Evolutionary conservation across 2,888 invertebrate species (phyloP).

Genomic region (Dynastes hyllus): DNA sequence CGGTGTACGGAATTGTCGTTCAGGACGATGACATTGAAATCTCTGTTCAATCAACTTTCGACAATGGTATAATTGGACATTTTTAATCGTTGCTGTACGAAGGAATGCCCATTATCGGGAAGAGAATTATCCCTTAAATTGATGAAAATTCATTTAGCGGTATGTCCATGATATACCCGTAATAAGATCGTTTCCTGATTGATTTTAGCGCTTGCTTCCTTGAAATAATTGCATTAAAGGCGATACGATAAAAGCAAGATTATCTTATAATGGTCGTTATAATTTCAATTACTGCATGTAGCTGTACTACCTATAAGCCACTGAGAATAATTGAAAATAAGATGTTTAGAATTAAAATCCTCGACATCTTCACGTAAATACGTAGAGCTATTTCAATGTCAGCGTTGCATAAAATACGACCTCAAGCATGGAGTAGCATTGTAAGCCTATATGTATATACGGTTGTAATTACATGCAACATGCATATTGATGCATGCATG

Average conservation of each 20-base stretch:
- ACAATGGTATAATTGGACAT: constrained; percentile 31
- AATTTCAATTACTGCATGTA: too few species aligned
- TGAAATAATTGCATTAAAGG: too few species aligned
- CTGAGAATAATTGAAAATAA: too few species aligned
- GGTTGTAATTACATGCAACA: background rate
- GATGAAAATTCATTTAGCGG: constrained; percentile 12
- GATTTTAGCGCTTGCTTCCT: background rate
- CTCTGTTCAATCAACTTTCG: constrained; percentile 23
- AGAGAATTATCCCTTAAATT: constrained; percentile 21
- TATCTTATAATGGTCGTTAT: too few species aligned
- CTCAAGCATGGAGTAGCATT: too few species aligned
- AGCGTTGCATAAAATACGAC: too few species aligned
- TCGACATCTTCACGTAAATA: too few species aligned
- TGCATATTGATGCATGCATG: background rate
- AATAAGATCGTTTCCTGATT: constrained; percentile 12
- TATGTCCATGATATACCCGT: background rate
- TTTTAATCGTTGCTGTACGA: constrained; percentile 26
- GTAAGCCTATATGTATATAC: too few species aligned
- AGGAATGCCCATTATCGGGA: constrained; percentile 7
- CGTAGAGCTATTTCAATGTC: too few species aligned
- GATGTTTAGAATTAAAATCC: too few species aligned
- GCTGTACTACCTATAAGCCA: too few species aligned
- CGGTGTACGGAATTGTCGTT: background rate
- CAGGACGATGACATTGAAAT: constrained; percentile 24
- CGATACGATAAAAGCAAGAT: too few species aligned